Evolutionary conservation across 2,797 vertebrate genomes (phyloP), one percentile per base, ranked within the genome.

Genomic region (Rhinella marina): DNA sequence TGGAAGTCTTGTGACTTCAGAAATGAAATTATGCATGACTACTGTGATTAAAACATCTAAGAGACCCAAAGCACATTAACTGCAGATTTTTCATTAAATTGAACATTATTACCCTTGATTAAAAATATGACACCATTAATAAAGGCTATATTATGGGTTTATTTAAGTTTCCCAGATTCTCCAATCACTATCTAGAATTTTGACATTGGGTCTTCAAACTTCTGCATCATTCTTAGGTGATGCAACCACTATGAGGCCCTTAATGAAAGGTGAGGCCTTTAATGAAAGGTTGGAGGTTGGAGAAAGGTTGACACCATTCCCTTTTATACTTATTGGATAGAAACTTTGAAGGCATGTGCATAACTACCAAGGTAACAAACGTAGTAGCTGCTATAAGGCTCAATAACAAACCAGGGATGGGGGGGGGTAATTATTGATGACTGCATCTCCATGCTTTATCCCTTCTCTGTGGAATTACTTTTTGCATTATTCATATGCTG

Each of bases 51-150:
- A 86, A 86, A 68, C 59, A 81, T 86, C 94, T 93, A 92, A 91
- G 86, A 93, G 91, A 94, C 93, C 90, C 90, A 93, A 91, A 93
- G 92, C 91, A 91, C 90, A 93, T 91, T 90, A 93, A 90, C 91
- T 93, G 91, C 93, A 94, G 94, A 94, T 95, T 94, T 85, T 95
- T 96, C 94, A 96, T 96, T 96, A 96, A 96, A 95, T 91, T 95
- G 95, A 94, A 93, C 95, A 96, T 97, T 96, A 96, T 95, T 94
- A 96, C 94, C 91, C 94, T 93, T 87, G 91, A 96, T 96, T 95
- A 96, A 95, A 94, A 94, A 91, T 94, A 96, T 94, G 92, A 94
- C 92, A 92, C 90, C 91, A 93, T 96, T 96, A 95, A 96, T 96
- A 94, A 96, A 95, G 95, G 95, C 92, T 94, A 91, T 94, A 95